Evolutionary conservation across 2,797 vertebrate genomes (phyloP), one percentile per base, ranked within the genome.

Genomic region (Acanthopagrus latus): DNA sequence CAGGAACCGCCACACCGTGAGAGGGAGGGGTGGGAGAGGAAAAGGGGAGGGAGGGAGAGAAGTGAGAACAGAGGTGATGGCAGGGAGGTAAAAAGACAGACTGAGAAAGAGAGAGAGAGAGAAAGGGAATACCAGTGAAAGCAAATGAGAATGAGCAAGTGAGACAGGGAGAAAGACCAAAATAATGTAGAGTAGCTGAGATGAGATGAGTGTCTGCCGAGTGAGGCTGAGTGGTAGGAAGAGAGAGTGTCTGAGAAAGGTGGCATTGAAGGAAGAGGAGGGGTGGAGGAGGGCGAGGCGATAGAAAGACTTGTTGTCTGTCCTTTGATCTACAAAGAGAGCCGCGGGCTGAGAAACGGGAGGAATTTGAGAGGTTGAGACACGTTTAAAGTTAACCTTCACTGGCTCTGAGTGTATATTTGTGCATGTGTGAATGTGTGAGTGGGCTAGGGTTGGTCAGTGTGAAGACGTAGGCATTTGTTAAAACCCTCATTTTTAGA

Each of bases 261-360:
- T 88, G 86, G 76, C 82, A 80, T n/a, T 62, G 80, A 87, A 82
- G 84, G 86, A 89, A 83, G 81, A 85, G 76, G 85, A 87, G 86
- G 58, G 64, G 70, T 56, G 71, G 50, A 63, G 74, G 79, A 84
- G 78, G 80, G 82, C 10, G 38, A 62, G 80, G 81, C 43, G 77
- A 90, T 86, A 79, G 83, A 91, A 80, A 87, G 87, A 86, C 88
- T 85, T 81, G 72, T 85, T 81, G 79, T 90, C 81, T 86, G 59
- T 79, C 74, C 93, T 95, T 96, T 95, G 92, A 95, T 95, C 92
- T 95, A 85, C 85, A 88, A 82, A 91, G 90, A 88, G 72, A 78
- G 88, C 88, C 75, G 85, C 75, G n/a, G 90, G 88, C 83, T 92
- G 83, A 92, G 83, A 93, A 90, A 88, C 80, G 57, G 54, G 74